These are phyloP conservation scores for Uloborus plumipes DNA, from an alignment of 2,888 invertebrate species.

Conservation along the genomic window DNA sequence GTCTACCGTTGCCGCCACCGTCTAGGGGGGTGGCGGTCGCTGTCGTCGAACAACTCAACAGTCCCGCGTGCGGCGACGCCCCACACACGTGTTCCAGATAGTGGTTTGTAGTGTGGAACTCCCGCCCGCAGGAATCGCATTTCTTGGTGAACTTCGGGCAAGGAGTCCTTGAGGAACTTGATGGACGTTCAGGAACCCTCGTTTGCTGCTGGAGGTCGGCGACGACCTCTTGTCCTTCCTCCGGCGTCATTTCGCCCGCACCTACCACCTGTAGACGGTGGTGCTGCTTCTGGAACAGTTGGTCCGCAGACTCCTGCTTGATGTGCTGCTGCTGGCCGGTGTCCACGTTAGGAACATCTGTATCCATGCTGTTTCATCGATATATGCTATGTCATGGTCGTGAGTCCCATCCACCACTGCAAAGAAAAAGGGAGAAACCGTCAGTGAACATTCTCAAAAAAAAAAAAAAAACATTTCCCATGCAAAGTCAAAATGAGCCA, in stretches of 20 bases:
- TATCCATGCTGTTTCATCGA: constrained; percentile 63
- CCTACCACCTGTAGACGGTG: constrained; percentile 16
- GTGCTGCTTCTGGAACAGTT: constrained; percentile 30
- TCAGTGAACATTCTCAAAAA: too few species aligned
- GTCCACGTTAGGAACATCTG: constrained; percentile 63
- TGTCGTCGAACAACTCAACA: constrained; percentile 11
- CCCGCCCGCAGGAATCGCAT: constrained; percentile 63
- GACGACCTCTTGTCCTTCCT: constrained; percentile 57
- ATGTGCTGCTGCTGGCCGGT: constrained; percentile 47
- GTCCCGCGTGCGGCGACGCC: constrained; percentile 36
- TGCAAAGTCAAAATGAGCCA: too few species aligned
- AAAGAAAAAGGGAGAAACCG: constrained; percentile 8
- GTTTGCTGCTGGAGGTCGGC: constrained; percentile 56
- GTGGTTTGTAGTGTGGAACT: constrained; percentile 63
- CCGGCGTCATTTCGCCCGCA: constrained; percentile 54
- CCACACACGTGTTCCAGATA: constrained; percentile 62
- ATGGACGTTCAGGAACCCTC: constrained; percentile 63
- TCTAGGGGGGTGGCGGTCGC: constrained; percentile 30
- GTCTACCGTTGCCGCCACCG: constrained; percentile 42
- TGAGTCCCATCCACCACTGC: constrained; percentile 63
- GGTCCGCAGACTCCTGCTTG: constrained; percentile 58
- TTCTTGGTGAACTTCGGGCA: constrained; percentile 63
- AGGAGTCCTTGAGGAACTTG: constrained; percentile 63
- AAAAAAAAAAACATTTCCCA: too few species aligned
- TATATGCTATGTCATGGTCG: constrained; percentile 62